A percentile compares a stretch with the other conserved stretches of the same genome.
phyloP scores from a whole-genome alignment of 2,888 invertebrate species.

The Pocota personata region DNA sequence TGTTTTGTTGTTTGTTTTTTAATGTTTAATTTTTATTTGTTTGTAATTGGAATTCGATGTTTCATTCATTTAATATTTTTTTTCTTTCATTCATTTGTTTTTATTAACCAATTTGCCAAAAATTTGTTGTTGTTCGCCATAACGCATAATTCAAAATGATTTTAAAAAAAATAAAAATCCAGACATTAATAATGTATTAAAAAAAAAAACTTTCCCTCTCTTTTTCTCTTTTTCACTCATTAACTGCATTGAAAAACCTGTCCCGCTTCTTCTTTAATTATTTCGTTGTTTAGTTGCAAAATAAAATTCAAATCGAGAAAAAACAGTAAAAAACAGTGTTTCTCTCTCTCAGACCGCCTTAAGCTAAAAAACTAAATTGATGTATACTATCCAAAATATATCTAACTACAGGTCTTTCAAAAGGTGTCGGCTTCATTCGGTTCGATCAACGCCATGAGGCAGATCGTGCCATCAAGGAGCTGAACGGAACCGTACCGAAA shows the following conservation, averaged over 20 bases:
- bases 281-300: conserved; percentile 34
- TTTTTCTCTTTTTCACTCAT: conserved; percentile 3
- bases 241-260: conserved; percentile 30
- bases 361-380: conserved; percentile 61
- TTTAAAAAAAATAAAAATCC: conserved; percentile 65
- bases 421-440: conserved; percentile 97
- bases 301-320: conserved; percentile 16
- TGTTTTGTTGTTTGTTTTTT: conserved; percentile 41
- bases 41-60: conserved; percentile 66
- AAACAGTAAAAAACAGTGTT: conserved; percentile 1
- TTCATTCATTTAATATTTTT: conserved; percentile 38
- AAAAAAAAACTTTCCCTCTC: neutral
- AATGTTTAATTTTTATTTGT: conserved; percentile 14
- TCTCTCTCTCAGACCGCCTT: conserved; percentile 45
- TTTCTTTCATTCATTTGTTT: conserved; percentile 44
- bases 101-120: conserved; percentile 48
- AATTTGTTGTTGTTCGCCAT: conserved; percentile 57
- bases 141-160: conserved; percentile 22
- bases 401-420: conserved; percentile 89
- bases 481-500: conserved; percentile 95
- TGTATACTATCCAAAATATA: conserved; percentile 68
- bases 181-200: conserved; percentile 54
- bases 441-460: conserved; percentile 97
- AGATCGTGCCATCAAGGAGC: conserved; percentile 94
- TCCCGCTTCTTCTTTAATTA: conserved; percentile 24